Base-by-base conservation (phyloP, 2,888 invertebrate species). In the Terebella lapidaria region DNA sequence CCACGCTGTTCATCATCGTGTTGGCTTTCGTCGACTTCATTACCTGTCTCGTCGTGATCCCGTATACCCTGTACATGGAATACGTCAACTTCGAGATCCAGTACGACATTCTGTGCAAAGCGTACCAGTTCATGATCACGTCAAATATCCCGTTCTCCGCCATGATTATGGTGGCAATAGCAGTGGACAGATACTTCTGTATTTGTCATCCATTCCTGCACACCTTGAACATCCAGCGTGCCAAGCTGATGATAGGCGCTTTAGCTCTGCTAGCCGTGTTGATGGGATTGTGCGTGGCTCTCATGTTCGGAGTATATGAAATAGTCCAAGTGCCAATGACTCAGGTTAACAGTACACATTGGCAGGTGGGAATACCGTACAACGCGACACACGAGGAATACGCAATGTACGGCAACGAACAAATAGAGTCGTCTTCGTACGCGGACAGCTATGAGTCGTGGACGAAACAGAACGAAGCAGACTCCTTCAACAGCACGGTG, bases 1-100 rank as follows among this genome's bases (percentile, higher is more conserved):
- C 78, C n/a, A 76, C 77, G 2, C 70, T 76, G 20, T 76, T 76
- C 60, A 77, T 77, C 47, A 62, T 77, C 15, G 72, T 64, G 1
- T 56, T 77, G n/a, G 76, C 77, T 2, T 73, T 71, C 5, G 74
- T 74, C 0, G 77, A 77, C 57, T 73, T 77, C 45, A 67, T 71
- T 3, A 71, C 76, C 1, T 76, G 76, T 47, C 62, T 74, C 1
- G 64, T 76, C 4, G 73, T 75, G 42, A 74, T 77, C 56, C 77
- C 77, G 1, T 73, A 70, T 54, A 67, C 75, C 1, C 71, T 75
- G 35, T 69, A 67, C 35, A 71, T 77, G 65, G 78, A 78, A 59
- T 67, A 69, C n/a, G 29, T 71, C 5, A 55, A 68, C n/a, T 77
- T 70, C 60, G 56, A 62, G 10, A 60, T 75, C 22, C 55, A 49